Conservation (phyloP, 2,113 vertebrate genomes). For the Chamaetylas fuelleborni region DNA sequence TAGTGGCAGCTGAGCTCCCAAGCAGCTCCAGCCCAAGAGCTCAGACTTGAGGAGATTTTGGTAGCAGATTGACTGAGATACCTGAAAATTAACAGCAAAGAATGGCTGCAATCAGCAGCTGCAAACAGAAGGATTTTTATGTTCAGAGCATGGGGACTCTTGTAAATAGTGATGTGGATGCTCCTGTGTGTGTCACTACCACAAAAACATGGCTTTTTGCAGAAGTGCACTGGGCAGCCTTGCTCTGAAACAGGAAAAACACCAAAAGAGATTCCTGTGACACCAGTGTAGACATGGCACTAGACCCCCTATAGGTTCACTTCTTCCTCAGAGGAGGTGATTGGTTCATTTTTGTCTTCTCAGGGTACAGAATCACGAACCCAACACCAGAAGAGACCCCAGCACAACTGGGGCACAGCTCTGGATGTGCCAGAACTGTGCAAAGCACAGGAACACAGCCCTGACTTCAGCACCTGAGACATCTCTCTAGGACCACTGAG, state of each 20-base stretch:
- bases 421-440: background rate
- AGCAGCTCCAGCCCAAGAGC: background rate
- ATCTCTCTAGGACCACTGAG: background rate
- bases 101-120: background rate
- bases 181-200: background rate
- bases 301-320: background rate
- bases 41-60: background rate
- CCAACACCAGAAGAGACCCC: background rate
- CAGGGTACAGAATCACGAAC: background rate
- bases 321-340: background rate
- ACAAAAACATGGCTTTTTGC: background rate
- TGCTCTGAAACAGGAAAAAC: background rate
- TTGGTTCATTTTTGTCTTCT: background rate
- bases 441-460: background rate
- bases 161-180: background rate
- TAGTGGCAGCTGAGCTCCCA: background rate
- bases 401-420: background rate
- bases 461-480: background rate
- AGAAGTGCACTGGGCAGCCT: background rate
- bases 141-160: background rate
- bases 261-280: background rate
- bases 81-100: background rate
- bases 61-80: background rate
- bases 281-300: background rate
- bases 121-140: background rate